Percentiles rank a stretch among this genome's conserved stretches.
phyloP scores from a whole-genome alignment of 53 echinoderm and acorn worm genomes.

The Apostichopus leukothele region DNA sequence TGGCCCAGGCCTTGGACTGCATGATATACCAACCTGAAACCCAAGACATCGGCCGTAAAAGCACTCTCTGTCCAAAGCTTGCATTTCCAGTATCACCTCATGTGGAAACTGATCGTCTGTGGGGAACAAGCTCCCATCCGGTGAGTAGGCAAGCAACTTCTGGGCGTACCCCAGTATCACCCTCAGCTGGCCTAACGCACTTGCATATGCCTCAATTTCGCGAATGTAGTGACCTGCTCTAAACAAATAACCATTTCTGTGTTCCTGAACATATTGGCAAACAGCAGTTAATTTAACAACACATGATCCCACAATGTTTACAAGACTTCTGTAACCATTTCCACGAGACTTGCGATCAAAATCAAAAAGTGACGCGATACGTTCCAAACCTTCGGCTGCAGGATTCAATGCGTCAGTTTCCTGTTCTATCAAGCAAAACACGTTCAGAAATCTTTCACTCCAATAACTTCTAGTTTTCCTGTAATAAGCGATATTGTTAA shows the following conservation, averaged over 20 bases:
- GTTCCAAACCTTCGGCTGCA: slow-evolving; percentile 78
- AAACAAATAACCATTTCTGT: slow-evolving; percentile 82
- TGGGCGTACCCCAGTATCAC: slow-evolving; percentile 87
- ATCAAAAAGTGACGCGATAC: slow-evolving; percentile 80
- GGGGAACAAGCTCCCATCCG: slow-evolving; percentile 72
- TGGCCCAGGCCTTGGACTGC: too few relatives aligned
- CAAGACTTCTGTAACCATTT: slow-evolving; percentile 93
- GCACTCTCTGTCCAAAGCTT: slow-evolving; percentile 94
- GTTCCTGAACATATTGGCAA: slow-evolving; percentile 63
- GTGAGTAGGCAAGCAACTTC: slow-evolving; percentile 81
- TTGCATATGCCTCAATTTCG: slow-evolving; percentile 81
- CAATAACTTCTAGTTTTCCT: slow-evolving; percentile 70
- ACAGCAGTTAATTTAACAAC: slow-evolving; percentile 74
- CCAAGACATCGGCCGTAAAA: slow-evolving; percentile 96
- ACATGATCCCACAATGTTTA: slow-evolving; percentile 87
- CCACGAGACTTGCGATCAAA: slow-evolving; percentile 76
- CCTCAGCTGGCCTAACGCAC: slow-evolving; percentile 79
- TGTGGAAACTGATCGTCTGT: slow-evolving; percentile 80
- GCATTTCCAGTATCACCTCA: slow-evolving; percentile 82
- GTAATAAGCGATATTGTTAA: slow-evolving; percentile 95
- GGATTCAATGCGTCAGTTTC: slow-evolving; percentile 90
- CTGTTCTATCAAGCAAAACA: slow-evolving; percentile 89
- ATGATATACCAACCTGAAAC: slow-evolving; percentile 75
- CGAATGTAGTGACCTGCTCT: slow-evolving; percentile 72
- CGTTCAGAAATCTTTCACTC: slow-evolving; percentile 75